Conservation (phyloP, 2,888 invertebrate genomes). For the Alsophila aescularia region DNA sequence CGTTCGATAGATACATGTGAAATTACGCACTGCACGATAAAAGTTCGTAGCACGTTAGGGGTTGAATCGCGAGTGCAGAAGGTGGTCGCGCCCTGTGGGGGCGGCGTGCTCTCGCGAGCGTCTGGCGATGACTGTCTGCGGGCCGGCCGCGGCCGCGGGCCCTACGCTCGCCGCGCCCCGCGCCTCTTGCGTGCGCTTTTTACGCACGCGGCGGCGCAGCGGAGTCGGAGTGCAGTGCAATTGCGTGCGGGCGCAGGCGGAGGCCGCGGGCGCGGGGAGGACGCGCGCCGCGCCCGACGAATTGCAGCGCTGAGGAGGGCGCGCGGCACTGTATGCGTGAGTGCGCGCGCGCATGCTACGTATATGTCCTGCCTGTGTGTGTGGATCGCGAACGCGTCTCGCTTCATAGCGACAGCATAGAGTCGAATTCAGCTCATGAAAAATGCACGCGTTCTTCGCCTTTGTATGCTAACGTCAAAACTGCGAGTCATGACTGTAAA, state of each 20-base stretch:
- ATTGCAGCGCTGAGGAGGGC: conserved; percentile 82
- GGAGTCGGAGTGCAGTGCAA: conserved; percentile 80
- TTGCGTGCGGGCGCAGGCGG: conserved; percentile 72
- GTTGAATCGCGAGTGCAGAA: conserved; percentile 66
- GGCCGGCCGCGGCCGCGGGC: conserved; percentile 51
- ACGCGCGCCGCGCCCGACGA: conserved; percentile 68
- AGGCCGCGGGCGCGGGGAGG: conserved; percentile 55
- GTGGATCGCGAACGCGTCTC: conserved; percentile 53
- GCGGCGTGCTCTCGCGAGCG: conserved; percentile 80
- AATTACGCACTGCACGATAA: conserved; percentile 66
- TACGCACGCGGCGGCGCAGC: conserved; percentile 78
- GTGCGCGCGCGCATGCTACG: conserved; percentile 64
- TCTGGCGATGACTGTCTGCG: conserved; percentile 71
- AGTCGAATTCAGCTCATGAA: conserved; percentile 76
- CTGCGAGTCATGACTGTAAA: conserved; percentile 67
- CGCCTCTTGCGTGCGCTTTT: conserved; percentile 82
- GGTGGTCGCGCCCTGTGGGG: conserved; percentile 70
- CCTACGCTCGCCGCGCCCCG: conserved; percentile 57
- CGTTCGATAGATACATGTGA: conserved; percentile 52
- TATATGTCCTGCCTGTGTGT: conserved; percentile 42
- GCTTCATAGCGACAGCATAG: conserved; percentile 67
- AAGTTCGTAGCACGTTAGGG: conserved; percentile 70
- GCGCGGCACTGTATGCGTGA: conserved; percentile 68
- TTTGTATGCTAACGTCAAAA: conserved; percentile 77
- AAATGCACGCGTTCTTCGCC: conserved; percentile 70